Evolutionary conservation across 2,888 invertebrate species (phyloP).

Genomic region (Panorpa germanica): DNA sequence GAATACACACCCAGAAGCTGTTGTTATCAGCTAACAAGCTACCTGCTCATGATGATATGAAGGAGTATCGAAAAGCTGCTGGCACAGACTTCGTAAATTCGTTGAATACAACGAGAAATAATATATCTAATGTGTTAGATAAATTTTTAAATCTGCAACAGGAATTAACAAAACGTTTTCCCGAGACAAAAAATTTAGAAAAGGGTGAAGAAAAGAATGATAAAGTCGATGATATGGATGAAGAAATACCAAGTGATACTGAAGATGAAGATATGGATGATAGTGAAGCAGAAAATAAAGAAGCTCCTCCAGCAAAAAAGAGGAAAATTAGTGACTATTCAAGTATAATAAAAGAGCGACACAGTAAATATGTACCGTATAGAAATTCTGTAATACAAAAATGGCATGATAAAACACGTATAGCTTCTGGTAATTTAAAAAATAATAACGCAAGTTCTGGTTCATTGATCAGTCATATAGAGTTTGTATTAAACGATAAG

Average conservation of each 20-base stretch:
- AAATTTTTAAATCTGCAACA: slow-evolving; percentile 39
- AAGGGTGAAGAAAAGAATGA: slow-evolving; percentile 14
- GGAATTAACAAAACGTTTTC: slow-evolving; percentile 37
- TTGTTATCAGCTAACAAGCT: slow-evolving; percentile 57
- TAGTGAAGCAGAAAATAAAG: slow-evolving; percentile 15
- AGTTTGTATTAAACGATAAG: slow-evolving; percentile 63
- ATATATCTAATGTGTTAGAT: slow-evolving; percentile 38
- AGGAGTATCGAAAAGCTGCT: slow-evolving; percentile 22
- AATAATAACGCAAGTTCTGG: slow-evolving; percentile 29
- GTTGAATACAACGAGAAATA: slow-evolving; percentile 29
- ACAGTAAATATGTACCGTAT: slow-evolving; percentile 41
- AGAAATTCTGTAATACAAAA: slow-evolving; percentile 72
- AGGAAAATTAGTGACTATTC: slow-evolving; percentile 39
- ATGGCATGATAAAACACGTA: slow-evolving; percentile 86
- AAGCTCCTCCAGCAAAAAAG: slow-evolving; percentile 24
- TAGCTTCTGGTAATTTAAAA: slow-evolving; percentile 42
- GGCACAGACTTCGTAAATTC: slow-evolving; percentile 31
- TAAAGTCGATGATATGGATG: slow-evolving; percentile 25
- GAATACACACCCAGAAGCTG: slow-evolving; percentile 76
- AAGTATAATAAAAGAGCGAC: slow-evolving; percentile 30
- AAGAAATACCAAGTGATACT: slow-evolving; percentile 45
- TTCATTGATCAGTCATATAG: slow-evolving; percentile 56
- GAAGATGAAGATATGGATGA: slow-evolving; percentile 25
- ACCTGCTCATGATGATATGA: slow-evolving; percentile 41
- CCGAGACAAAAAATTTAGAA: slow-evolving; percentile 43